Percentiles rank a stretch among this genome's conserved stretches.
phyloP scores from a whole-genome alignment of 2,888 invertebrate species.

The Meloe dianella region DNA sequence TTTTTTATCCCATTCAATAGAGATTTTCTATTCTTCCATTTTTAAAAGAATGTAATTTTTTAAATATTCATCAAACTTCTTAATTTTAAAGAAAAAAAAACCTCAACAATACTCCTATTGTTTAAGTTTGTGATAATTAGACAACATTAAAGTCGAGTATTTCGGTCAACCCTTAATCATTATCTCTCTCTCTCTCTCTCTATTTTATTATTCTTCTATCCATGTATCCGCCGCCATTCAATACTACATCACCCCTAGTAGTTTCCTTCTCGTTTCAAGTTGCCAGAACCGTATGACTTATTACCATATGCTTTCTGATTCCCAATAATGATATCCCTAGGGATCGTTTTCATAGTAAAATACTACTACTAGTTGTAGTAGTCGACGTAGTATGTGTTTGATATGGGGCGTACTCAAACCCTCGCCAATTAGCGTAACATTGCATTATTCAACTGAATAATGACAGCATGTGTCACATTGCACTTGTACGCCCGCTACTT shows the following conservation, averaged over 20 bases:
- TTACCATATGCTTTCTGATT: constrained; percentile 53
- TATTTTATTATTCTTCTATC: neutral
- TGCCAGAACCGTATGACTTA: constrained; percentile 42
- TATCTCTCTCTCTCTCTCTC: neutral
- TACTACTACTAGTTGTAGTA: constrained; percentile 37
- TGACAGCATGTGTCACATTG: constrained; percentile 59
- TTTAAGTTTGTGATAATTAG: neutral
- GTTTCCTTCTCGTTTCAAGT: constrained; percentile 27
- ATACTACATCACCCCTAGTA: constrained; percentile 1
- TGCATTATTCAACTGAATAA: constrained; percentile 57
- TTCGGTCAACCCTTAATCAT: neutral
- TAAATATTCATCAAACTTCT: neutral
- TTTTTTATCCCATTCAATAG: neutral
- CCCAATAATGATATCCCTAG: constrained; percentile 52
- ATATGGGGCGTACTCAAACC: constrained; percentile 42
- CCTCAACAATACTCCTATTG: neutral
- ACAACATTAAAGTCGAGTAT: neutral
- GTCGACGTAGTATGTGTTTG: constrained; percentile 8
- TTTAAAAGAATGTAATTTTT: neutral
- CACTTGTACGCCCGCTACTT: constrained; percentile 51
- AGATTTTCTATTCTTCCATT: neutral
- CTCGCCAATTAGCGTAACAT: constrained; percentile 55
- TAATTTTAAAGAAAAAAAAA: neutral
- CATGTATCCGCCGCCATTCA: neutral
- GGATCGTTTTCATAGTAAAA: constrained; percentile 48